phyloP scores from a whole-genome alignment of 2,113 vertebrate species.

The Laticauda laticaudata region DNA sequence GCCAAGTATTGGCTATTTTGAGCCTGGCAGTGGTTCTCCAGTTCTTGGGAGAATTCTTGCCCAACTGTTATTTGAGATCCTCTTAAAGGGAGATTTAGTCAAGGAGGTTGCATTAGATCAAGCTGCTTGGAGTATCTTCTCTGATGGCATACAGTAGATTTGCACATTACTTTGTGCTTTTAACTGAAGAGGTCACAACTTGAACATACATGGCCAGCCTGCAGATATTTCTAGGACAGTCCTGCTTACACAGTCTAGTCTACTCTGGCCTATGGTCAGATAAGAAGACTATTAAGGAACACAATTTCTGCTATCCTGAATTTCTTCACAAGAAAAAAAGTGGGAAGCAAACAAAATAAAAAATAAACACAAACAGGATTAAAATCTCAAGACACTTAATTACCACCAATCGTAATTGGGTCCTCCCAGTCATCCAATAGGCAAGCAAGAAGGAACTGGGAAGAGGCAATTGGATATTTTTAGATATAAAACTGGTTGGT shows the following conservation, averaged over 20 bases:
- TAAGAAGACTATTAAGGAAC: neutral
- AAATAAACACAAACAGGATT: neutral
- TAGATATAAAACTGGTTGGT: neutral
- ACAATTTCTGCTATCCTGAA: neutral
- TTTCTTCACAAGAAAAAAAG: neutral
- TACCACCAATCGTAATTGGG: neutral
- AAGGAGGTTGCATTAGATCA: neutral
- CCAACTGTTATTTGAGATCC: neutral
- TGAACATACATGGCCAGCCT: neutral
- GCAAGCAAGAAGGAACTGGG: neutral
- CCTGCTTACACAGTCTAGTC: neutral
- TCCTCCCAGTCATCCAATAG: neutral
- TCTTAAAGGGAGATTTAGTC: neutral
- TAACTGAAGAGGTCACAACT: neutral
- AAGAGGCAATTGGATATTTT: neutral
- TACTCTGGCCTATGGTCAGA: neutral
- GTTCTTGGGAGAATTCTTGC: neutral
- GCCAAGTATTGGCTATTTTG: neutral
- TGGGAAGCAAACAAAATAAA: neutral
- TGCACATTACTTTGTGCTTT: neutral
- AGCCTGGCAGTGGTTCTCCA: neutral
- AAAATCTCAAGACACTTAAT: neutral
- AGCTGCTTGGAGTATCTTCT: neutral
- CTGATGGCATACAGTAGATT: neutral
- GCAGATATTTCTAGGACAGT: neutral